Conservation (phyloP, 2,888 invertebrate species). For the Osmoderma eremita region DNA sequence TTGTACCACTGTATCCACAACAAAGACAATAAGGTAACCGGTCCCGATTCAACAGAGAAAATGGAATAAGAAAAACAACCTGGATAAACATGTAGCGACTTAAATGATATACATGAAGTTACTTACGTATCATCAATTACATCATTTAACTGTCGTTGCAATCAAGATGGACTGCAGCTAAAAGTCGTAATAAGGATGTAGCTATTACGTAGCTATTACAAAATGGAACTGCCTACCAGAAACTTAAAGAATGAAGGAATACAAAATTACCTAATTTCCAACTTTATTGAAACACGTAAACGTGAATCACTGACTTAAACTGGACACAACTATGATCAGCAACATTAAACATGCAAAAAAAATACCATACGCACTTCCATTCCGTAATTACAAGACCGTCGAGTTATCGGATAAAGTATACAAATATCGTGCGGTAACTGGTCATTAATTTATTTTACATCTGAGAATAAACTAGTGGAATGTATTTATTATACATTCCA, state of each 20-base stretch:
- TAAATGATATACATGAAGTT: no score
- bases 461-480: no score
- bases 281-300: background rate
- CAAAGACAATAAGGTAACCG: no score
- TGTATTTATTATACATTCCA: no score
- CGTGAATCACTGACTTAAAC: background rate
- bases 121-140: background rate
- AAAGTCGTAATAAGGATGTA: conserved; percentile 26
- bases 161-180: conserved; percentile 24
- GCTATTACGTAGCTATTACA: conserved; percentile 4
- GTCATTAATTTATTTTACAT: no score
- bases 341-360: background rate
- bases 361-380: background rate
- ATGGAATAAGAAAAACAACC: no score
- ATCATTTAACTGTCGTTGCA: conserved; percentile 8
- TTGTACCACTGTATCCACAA: no score
- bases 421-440: no score
- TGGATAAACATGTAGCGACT: no score
- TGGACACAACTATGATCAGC: background rate
- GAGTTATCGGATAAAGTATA: no score
- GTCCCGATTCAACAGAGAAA: no score
- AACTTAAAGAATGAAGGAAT: background rate
- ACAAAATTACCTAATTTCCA: background rate
- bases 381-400: no score
- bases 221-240: background rate